A percentile compares a stretch with the other conserved stretches of the same genome.
These are phyloP conservation scores for Syrrhaptes paradoxus DNA, from an alignment of 2,113 vertebrate genomes.

Conservation along the genomic window DNA sequence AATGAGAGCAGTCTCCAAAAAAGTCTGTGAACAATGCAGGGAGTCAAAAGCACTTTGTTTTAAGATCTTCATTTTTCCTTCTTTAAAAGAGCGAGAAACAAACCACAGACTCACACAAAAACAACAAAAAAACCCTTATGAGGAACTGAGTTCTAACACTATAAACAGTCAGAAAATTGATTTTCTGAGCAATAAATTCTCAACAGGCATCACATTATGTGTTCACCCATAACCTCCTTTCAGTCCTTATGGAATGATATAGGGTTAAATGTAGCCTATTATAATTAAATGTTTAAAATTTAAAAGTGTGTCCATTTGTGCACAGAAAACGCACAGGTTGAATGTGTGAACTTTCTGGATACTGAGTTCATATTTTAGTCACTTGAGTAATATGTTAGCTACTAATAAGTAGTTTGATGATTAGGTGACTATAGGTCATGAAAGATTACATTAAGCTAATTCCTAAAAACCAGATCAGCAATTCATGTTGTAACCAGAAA, in stretches of 20 bases:
- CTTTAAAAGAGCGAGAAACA: not conserved
- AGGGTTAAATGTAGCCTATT: not conserved
- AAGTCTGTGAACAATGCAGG: not conserved
- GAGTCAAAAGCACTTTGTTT: not conserved
- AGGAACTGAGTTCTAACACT: not conserved
- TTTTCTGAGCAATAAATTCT: not conserved
- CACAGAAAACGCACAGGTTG: not conserved
- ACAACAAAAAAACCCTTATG: not conserved
- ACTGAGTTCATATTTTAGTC: not conserved
- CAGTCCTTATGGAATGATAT: not conserved
- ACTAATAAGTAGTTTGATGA: not conserved
- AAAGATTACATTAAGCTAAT: not conserved
- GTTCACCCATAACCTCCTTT: not conserved
- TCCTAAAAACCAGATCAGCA: not conserved
- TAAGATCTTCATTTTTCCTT: not conserved
- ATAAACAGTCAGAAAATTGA: not conserved
- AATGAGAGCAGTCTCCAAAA: not conserved
- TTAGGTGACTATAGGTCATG: not conserved
- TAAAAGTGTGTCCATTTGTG: not conserved
- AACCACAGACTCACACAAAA: not conserved
- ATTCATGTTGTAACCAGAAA: not conserved
- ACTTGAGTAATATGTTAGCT: not conserved
- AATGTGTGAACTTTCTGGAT: not conserved
- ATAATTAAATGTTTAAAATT: not conserved
- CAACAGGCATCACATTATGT: fast-evolving